Base-by-base conservation (phyloP, 2,113 vertebrate genomes). In the Pteropus alecto region DNA sequence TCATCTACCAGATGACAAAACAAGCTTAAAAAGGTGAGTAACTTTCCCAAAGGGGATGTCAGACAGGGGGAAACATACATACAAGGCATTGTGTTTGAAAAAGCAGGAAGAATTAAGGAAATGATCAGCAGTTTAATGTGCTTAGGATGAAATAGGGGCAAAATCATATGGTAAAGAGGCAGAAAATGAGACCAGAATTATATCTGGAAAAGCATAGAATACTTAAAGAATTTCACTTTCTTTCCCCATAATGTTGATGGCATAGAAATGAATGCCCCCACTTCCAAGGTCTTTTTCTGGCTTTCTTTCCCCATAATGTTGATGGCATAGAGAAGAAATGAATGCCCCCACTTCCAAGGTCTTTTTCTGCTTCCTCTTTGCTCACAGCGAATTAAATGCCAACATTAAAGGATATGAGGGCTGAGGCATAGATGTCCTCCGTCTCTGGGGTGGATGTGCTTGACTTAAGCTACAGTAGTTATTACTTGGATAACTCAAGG, bases 21-120 rank as follows among this genome's bases (percentile, higher is more conserved):
- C 24, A 65, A 58, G 30, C 71, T 96, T 67, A 82, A 73, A 77
- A 76, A 96, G 15, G 63, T 93, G 48, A 94, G 51, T 41, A 68
- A 70, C 24, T 30, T 46, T 16, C 51, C 93, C 63, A 73, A 54
- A 30, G 21, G 70, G 35, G 9, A 63, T n/a, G 12, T 74, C 63
- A 87, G 48, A 63, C 11, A 77, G 26, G 41, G 5, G 13, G 9
- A 87, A 85, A 54, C 12, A 24, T 58, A 30, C 48, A 74, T 30
- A 14, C 46, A 83, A 92, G 82, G 14, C 56, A 46, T 24, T 60
- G 0, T 41, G 24, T 89, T 8, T 82, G 65, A 51, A 85, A 82
- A 88, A 58, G 28, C 4, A 54, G 21, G 58, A 86, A 77, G 28
- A 92, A 94, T 46, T 76, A 58, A 26, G 38, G 16, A 70, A 90